Percentiles rank a stretch among this genome's conserved stretches.
phyloP scores from a whole-genome alignment of 2,888 invertebrate species.

The Sussaba pulchella region DNA sequence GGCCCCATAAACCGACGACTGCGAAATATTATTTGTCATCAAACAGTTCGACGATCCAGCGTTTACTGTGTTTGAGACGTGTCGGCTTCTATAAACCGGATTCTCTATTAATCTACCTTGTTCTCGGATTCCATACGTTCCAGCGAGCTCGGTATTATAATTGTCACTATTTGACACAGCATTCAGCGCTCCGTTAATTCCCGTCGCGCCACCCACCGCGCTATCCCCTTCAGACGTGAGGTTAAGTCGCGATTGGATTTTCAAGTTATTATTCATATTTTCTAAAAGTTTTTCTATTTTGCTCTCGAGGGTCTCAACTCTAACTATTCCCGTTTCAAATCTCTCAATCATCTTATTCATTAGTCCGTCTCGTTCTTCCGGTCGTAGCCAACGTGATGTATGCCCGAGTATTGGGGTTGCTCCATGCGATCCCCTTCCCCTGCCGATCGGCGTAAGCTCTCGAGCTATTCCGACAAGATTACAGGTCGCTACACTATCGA shows the following conservation, averaged over 20 bases:
- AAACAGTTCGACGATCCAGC: neutral
- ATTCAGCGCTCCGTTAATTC: neutral
- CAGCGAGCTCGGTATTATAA: neutral
- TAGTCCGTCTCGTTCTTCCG: neutral
- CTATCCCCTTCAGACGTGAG: slow-evolving; percentile 12
- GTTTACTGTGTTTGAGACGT: neutral
- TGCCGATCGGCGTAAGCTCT: slow-evolving; percentile 21
- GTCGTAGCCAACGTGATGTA: neutral
- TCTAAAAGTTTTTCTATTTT: neutral
- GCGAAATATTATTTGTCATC: neutral
- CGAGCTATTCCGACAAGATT: neutral
- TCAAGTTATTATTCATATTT: neutral
- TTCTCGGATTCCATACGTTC: neutral
- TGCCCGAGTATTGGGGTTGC: slow-evolving; percentile 17
- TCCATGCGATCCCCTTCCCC: slow-evolving; percentile 42
- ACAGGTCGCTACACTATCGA: neutral
- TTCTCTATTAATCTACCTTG: neutral
- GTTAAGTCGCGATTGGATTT: neutral
- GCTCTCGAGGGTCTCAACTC: neutral
- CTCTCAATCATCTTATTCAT: neutral
- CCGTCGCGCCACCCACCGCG: neutral
- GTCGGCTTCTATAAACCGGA: neutral
- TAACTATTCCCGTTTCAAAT: neutral
- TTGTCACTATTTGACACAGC: neutral
- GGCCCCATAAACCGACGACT: neutral